Percentiles rank a stretch among this genome's conserved stretches.
Conservation (phyloP, 2,113 vertebrate species). For the Mus musculus region GRCm39 chrX:164233501-164234000, state of each 20-base stretch:
- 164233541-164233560: neutral
- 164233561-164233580: neutral
- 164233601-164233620: neutral
- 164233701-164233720: neutral
- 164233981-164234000: neutral
- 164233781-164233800: neutral
- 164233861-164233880: neutral
- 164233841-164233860: neutral
- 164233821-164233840: neutral
- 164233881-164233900: neutral
- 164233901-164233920: neutral
- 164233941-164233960: neutral
- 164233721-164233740: neutral
- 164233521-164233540: neutral
- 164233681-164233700: neutral
- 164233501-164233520: neutral
- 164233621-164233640: neutral
- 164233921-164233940: constrained; percentile 1
- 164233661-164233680: neutral
- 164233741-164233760: neutral
- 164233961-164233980: constrained; percentile 17
- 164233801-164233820: neutral
- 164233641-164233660: neutral
- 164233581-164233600: neutral
- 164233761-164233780: neutral